Evolutionary conservation across 2,797 vertebrate genomes (phyloP).

Genomic region (Todus mexicanus): DNA sequence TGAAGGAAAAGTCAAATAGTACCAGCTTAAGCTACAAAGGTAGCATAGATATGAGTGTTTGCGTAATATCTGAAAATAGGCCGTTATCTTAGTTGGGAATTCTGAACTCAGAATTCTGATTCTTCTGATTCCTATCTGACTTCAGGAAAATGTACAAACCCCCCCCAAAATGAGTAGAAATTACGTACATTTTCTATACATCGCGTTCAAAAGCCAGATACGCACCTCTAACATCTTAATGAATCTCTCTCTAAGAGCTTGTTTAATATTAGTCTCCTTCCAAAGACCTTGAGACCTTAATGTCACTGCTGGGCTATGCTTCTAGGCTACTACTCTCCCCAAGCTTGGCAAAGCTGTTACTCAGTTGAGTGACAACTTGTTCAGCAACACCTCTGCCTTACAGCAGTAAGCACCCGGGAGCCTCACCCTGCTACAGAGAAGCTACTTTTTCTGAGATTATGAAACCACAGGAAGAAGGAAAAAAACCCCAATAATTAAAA

Average conservation of each 20-base stretch:
- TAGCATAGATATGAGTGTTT: neutral
- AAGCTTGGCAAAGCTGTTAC: neutral
- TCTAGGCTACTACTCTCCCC: neutral
- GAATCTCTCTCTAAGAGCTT: neutral
- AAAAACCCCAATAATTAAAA: neutral
- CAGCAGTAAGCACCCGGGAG: neutral
- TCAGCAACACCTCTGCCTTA: neutral
- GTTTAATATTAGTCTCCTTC: neutral
- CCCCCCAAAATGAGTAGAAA: neutral
- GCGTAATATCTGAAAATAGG: neutral
- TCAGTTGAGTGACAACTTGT: neutral
- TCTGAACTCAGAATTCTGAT: neutral
- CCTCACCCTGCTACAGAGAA: neutral
- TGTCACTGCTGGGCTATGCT: neutral
- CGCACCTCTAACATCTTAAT: neutral
- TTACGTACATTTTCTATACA: neutral
- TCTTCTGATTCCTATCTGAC: neutral
- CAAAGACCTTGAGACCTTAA: neutral
- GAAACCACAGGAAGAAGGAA: neutral
- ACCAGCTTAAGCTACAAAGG: neutral
- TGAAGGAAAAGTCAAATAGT: neutral
- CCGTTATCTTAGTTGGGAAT: neutral
- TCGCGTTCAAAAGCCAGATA: neutral
- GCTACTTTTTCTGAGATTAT: neutral
- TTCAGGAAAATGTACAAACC: neutral